Evolutionary conservation across 2,888 invertebrate species (phyloP), one percentile per base, ranked within the genome.

Genomic region (Drosophila bunnanda): DNA sequence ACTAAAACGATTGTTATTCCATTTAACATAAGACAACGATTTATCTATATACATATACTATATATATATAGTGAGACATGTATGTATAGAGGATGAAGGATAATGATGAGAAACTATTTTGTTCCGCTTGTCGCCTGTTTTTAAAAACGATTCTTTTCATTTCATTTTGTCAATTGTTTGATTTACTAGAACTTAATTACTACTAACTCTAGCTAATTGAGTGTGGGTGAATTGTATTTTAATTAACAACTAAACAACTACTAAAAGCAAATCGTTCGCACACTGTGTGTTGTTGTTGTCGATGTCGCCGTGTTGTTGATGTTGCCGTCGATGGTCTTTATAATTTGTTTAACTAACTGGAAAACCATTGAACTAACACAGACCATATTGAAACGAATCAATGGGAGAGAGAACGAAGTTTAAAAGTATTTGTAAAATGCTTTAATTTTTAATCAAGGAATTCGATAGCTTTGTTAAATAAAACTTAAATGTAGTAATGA

Each of bases 111-210:
- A 91, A 91, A 91, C 89, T 84, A 90, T 92, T 92, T 90, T 91
- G 91, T 91, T 92, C 92, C 92, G 92, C 92, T 92, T 92, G 92
- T 92, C 92, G 91, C 92, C 91, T 92, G 91, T 91, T 91, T 91
- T 80, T 88, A 81, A 57, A 79, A 67, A 65, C 75, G 60, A 74
- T 76, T 68, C 65, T 65, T 54, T 54, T 77, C 55, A 52, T 65
- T 56, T 80, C 10, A 43, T 58, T 66, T 66, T 66, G 46, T 50
- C 30, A 34, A 72, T 52, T 72, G 36, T 74, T 74, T 82, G 62
- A 75, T 71, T 76, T 56, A 68, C 68, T 79, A 73, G 75, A 74
- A 58, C 53, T 58, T 58, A 74, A 70, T 61, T 71, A 73, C 56
- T 71, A 88, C 76, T 88, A 82, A 88, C 80, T 70, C 70, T 78